Conservation (phyloP, 2,797 vertebrate genomes). For the Epinephelus malabaricus region DNA sequence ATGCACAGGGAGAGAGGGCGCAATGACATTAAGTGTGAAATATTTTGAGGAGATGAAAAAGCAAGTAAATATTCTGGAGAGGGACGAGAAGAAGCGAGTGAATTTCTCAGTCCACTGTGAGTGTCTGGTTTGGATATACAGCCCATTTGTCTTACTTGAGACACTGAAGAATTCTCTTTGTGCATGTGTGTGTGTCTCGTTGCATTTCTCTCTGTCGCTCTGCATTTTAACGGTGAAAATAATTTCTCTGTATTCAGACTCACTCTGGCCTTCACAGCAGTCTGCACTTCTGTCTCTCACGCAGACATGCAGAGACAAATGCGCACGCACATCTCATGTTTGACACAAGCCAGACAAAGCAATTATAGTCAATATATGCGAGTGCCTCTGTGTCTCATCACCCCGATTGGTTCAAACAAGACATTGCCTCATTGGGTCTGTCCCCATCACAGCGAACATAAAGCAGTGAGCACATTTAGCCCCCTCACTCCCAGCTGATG, state of each 20-base stretch:
- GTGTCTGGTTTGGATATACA: slow-evolving; percentile 59
- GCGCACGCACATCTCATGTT: slow-evolving; percentile 28
- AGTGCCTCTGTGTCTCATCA: slow-evolving; percentile 75
- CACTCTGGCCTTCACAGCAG: slow-evolving; percentile 3
- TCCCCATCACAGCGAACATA: slow-evolving; percentile 58
- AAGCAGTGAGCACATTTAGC: slow-evolving; percentile 44
- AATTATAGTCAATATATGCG: slow-evolving; percentile 65
- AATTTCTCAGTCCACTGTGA: slow-evolving; percentile 71
- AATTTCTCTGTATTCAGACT: slow-evolving; percentile 6
- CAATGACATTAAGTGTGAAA: slow-evolving; percentile 77
- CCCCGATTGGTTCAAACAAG: slow-evolving; percentile 75
- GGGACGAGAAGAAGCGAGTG: slow-evolving; percentile 35
- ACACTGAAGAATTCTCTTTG: slow-evolving; percentile 28
- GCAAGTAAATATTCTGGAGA: slow-evolving; percentile 69
- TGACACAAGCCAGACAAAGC: slow-evolving; percentile 76
- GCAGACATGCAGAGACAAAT: slow-evolving; percentile 37
- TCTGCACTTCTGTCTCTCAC: slow-evolving; percentile 15
- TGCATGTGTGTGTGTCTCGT: slow-evolving; percentile 7
- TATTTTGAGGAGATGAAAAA: slow-evolving; percentile 72
- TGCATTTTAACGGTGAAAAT: slow-evolving; percentile 45
- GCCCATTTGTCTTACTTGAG: slow-evolving; percentile 67
- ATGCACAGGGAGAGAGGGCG: slow-evolving; percentile 45
- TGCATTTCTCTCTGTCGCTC: slow-evolving; percentile 1
- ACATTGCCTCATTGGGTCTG: slow-evolving; percentile 67
- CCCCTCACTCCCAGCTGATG: slow-evolving; percentile 41